Conservation (phyloP, 1,140 invertebrate species). For the Mactra quadrangularis region DNA sequence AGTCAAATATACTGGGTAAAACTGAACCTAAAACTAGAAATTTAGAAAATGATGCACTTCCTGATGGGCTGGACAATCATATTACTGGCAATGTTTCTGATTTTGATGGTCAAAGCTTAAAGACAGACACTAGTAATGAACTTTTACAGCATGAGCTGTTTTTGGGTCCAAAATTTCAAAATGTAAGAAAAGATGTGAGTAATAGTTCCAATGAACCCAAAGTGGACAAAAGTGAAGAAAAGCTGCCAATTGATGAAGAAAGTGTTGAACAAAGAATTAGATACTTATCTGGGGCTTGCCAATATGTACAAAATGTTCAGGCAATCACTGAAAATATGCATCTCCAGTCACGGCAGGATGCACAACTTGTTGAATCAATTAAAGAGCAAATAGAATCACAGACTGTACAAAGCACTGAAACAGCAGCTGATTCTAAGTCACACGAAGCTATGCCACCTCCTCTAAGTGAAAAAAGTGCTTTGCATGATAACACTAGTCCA, state of each 20-base stretch:
- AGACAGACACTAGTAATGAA: not conserved
- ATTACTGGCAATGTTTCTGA: not conserved
- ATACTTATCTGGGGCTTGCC: not conserved
- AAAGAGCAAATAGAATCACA: not conserved
- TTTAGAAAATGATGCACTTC: not conserved
- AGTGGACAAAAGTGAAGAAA: not conserved
- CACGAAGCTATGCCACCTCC: not conserved
- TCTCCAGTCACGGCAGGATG: not conserved
- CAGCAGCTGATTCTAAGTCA: not conserved
- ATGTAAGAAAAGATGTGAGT: not conserved
- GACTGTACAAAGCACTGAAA: not conserved
- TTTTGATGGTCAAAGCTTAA: not conserved
- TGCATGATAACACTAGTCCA: not conserved
- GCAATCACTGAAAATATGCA: conserved; percentile 10
- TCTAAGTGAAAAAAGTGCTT: not conserved
- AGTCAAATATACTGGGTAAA: no score
- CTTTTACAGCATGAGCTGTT: not conserved
- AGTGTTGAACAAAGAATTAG: not conserved
- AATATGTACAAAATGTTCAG: conserved; percentile 25
- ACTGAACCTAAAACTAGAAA: not conserved
- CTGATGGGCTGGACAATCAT: not conserved
- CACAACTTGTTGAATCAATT: not conserved
- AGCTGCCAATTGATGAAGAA: not conserved
- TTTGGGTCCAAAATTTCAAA: not conserved
- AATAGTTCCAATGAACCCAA: not conserved